Conservation (phyloP, 2,113 vertebrate genomes). For the Gallinago undulata region DNA sequence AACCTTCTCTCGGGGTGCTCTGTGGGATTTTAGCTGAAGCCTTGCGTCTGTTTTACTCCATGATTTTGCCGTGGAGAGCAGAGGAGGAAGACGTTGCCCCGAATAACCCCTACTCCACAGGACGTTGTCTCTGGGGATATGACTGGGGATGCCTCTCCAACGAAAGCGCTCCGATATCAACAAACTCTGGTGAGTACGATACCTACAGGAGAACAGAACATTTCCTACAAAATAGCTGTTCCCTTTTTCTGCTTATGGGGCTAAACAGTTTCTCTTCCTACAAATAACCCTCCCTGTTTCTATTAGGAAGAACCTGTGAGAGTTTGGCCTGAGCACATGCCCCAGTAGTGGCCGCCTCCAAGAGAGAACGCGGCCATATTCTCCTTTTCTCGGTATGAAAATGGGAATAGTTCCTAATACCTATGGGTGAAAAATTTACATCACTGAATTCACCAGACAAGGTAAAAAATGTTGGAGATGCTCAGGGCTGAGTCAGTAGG, state of each 20-base stretch:
- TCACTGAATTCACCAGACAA: background rate
- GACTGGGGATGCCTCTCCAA: conserved; percentile 86
- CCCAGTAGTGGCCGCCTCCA: background rate
- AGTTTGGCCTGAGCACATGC: background rate
- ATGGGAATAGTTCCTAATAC: background rate
- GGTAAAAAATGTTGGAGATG: background rate
- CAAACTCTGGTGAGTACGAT: conserved; percentile 83
- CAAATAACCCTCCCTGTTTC: background rate
- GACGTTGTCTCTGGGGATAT: conserved; percentile 55
- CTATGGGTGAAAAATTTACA: background rate
- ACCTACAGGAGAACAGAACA: background rate
- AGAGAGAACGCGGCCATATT: background rate
- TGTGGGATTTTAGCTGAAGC: conserved; percentile 19
- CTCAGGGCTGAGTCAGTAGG: background rate
- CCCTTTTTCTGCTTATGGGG: background rate
- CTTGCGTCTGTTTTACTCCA: background rate
- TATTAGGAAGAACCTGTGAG: background rate
- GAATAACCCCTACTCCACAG: background rate
- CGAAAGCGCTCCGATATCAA: conserved; percentile 85
- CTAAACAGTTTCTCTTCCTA: background rate
- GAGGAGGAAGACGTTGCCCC: background rate
- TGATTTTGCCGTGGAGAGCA: background rate
- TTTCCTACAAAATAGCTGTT: background rate
- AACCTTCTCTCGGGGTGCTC: conserved; percentile 47
- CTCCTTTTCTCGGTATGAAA: background rate